Base-by-base conservation (phyloP, 2,888 invertebrate species). In the Macaria liturata region DNA sequence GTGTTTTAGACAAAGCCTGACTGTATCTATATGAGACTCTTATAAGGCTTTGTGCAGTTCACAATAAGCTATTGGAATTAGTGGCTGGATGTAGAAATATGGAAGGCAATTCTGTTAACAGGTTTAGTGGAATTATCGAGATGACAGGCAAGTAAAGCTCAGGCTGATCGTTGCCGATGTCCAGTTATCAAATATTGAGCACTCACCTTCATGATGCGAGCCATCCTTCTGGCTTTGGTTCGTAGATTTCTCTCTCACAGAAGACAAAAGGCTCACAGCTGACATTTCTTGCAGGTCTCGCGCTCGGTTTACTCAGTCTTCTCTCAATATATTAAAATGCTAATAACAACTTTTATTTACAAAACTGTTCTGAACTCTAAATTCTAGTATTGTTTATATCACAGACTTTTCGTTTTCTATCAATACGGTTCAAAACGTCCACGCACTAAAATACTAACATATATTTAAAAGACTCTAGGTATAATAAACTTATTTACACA, bases 331-430 rank as follows among this genome's bases (percentile, higher is more conserved):
- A 83, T 83, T 88, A 90, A 85, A 88, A 84, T 83, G 84, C 86
- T 88, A 88, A 86, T 88, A 87, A 86, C 84, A 84, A 90, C 83
- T 92, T 90, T 20, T 20, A 20, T 90, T 87, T 91, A 92, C 88
- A 88, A 89, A 88, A 86, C 81, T 84, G 80, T 87, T 87, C 84
- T 87, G 84, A 84, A 88, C 89, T 88, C 86, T 91, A 91, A n/a
- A n/a, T 84, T 85, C 88, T 91, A 91, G 84, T 91, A 91, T 89
- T 91, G 92, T 92, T 92, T 92, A 92, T 93, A 93, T 93, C 93
- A 93, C 93, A 93, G 93, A 93, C 92, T 91, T 91, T 92, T 93
- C 92, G 91, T 92, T 92, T 92, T 91, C 90, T 89, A 92, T 91
- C 91, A 91, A 91, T 91, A 92, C 88, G 91, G 87, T 88, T 90